A percentile compares a stretch with the other conserved stretches of the same genome.
Evolutionary conservation across 2,113 vertebrate genomes (phyloP).

Genomic region (Steatornis caripensis): DNA sequence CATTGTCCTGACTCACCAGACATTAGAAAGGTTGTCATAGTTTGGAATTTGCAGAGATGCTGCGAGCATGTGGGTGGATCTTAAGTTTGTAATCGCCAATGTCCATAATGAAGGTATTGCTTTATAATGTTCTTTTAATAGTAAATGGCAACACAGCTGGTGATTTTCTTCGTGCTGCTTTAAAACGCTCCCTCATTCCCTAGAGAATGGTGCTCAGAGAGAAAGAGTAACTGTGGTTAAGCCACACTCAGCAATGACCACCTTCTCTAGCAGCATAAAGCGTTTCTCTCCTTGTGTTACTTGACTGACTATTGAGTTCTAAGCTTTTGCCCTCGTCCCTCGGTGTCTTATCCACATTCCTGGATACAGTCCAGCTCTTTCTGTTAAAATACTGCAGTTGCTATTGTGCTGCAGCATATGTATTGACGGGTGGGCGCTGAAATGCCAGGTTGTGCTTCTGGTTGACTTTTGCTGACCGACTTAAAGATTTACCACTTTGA

Average conservation of each 20-base stretch:
- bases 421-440: neutral
- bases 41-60: neutral
- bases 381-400: neutral
- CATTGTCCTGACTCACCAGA: neutral
- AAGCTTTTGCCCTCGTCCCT: neutral
- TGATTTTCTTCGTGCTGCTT: neutral
- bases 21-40: neutral
- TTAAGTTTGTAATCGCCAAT: neutral
- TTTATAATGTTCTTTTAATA: neutral
- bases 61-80: neutral
- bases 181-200: neutral
- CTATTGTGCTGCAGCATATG: neutral
- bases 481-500: neutral
- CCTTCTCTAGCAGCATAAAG: neutral
- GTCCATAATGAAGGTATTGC: neutral
- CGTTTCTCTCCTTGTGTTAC: neutral
- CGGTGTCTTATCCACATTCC: neutral
- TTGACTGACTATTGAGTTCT: neutral
- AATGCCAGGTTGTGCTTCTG: constrained; percentile 4
- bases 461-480: neutral
- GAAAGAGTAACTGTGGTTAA: neutral
- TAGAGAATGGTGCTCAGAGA: neutral
- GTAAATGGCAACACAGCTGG: neutral
- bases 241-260: neutral
- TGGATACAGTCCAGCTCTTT: neutral